A percentile compares a stretch with the other conserved stretches of the same genome.
Evolutionary conservation across 37 sponge, comb jelly and placozoan genomes (phyloP).

Genomic region (Hormiphora californensis): DNA sequence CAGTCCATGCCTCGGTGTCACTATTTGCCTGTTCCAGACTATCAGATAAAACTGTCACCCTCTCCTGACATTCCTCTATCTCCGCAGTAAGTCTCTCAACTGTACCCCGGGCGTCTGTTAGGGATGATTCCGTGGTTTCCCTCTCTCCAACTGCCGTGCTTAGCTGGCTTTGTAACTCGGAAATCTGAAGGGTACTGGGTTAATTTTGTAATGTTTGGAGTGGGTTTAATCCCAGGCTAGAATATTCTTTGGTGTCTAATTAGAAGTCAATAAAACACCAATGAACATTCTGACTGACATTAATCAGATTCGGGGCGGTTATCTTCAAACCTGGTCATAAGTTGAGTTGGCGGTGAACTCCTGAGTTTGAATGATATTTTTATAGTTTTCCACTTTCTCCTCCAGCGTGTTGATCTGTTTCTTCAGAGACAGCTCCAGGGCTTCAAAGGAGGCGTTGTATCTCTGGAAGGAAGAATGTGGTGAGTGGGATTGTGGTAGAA

Average conservation of each 20-base stretch:
- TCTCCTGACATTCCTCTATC: not conserved
- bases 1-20: conserved; percentile 24
- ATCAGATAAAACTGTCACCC: not conserved
- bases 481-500: not conserved
- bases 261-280: too few species aligned
- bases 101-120: not conserved
- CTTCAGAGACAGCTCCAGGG: not conserved
- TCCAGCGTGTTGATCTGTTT: not conserved
- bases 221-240: too few species aligned
- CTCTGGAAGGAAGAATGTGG: not conserved
- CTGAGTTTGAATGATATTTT: not conserved
- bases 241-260: too few species aligned
- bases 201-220: too few species aligned
- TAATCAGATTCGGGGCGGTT: too few species aligned
- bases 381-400: not conserved
- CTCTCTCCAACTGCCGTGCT: not conserved
- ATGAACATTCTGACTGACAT: too few species aligned
- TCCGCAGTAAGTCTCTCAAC: not conserved
- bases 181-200: not conserved
- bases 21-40: not conserved
- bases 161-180: not conserved
- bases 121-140: not conserved
- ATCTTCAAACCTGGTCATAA: not conserved
- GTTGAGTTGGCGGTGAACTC: conserved; percentile 18
- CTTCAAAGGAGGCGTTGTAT: conserved; percentile 11